Evolutionary conservation across 35 echinoderm and acorn worm species (phyloP).

Genomic region (Ophioderma brevispina): DNA sequence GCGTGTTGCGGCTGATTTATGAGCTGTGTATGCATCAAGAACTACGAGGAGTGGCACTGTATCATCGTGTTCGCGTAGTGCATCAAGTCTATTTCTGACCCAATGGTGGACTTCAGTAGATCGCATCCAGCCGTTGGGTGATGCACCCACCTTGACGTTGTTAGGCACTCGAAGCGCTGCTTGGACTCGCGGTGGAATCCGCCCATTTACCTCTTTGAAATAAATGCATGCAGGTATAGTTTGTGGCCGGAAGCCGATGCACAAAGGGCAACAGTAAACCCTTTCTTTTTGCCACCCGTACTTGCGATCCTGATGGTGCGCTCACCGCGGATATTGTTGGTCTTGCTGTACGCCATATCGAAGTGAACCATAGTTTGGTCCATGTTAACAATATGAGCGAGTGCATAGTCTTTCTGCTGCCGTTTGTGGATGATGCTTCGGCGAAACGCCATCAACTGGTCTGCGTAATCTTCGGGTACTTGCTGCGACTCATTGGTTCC

Average conservation of each 20-base stretch:
- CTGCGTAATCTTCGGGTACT: background rate
- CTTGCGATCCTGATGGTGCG: background rate
- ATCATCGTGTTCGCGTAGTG: background rate
- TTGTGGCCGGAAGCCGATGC: background rate
- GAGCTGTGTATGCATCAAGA: background rate
- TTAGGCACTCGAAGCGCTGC: background rate
- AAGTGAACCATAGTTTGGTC: background rate
- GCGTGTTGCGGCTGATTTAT: background rate
- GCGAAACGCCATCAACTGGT: background rate
- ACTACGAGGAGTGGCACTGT: background rate
- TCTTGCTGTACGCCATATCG: no score
- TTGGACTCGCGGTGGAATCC: background rate
- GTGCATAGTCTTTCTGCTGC: background rate
- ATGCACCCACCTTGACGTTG: background rate
- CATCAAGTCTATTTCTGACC: background rate
- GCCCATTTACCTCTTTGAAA: background rate
- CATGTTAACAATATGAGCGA: background rate
- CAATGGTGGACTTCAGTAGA: background rate
- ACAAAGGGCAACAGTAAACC: background rate
- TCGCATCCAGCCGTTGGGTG: background rate
- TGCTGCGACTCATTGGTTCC: background rate
- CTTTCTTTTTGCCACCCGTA: background rate
- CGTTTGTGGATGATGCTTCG: background rate
- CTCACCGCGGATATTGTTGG: background rate
- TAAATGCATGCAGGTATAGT: background rate